A percentile compares a stretch with the other conserved stretches of the same genome.
Evolutionary conservation across 2,113 vertebrate genomes (phyloP).

Genomic region (Silurus asotus): DNA sequence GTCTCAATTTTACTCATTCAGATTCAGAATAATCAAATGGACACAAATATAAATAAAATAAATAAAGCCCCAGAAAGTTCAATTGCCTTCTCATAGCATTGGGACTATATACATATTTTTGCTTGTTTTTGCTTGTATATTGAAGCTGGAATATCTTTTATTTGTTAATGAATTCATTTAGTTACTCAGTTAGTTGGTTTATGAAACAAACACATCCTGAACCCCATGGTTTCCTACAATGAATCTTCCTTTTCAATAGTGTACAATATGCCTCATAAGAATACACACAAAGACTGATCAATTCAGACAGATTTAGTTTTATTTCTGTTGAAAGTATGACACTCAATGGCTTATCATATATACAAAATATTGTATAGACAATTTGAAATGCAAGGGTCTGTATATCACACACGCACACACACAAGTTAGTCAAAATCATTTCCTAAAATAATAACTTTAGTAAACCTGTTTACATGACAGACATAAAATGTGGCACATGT

Average conservation of each 20-base stretch:
- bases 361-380: conserved; percentile 34
- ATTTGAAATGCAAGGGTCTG: conserved; percentile 8
- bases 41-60: neutral
- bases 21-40: neutral
- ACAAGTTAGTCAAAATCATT: neutral
- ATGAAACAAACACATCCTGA: no score
- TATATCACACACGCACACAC: neutral
- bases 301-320: conserved; percentile 6
- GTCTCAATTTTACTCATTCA: neutral
- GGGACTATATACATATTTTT: neutral
- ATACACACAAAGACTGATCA: neutral
- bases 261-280: neutral
- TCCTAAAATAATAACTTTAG: neutral
- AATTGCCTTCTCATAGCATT: neutral
- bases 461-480: neutral
- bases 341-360: conserved; percentile 26
- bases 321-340: conserved; percentile 21
- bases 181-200: no score
- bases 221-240: neutral
- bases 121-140: neutral
- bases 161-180: no score
- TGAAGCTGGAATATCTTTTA: neutral
- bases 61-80: neutral
- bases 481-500: neutral
- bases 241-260: neutral